A percentile compares a stretch with the other conserved stretches of the same genome.
These are phyloP conservation scores for Lycophotia porphyrea DNA, from an alignment of 2,888 invertebrate genomes.

Conservation along the genomic window DNA sequence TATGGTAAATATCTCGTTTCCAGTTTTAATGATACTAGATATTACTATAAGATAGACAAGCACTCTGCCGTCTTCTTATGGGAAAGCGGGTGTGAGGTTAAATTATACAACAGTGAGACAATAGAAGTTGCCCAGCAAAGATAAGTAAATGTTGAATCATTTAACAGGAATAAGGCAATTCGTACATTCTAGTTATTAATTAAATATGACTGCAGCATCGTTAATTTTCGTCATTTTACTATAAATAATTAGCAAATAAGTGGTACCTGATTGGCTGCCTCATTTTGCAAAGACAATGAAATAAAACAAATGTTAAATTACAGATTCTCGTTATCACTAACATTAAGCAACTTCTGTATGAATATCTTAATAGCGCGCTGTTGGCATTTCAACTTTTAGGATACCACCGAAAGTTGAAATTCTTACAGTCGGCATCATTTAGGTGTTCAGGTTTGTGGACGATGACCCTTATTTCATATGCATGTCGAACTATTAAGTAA, in stretches of 20 bases:
- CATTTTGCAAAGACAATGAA: slow-evolving; percentile 5
- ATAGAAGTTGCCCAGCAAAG: no score
- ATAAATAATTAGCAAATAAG: neutral
- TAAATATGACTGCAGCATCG: neutral
- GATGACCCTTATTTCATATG: neutral
- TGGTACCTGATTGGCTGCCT: neutral
- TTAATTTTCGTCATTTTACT: neutral
- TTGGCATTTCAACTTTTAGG: neutral
- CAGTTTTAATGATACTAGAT: no score
- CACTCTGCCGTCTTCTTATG: neutral
- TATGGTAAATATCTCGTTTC: no score
- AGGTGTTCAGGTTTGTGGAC: neutral
- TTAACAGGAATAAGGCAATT: no score
- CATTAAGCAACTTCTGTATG: neutral
- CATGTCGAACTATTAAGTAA: neutral
- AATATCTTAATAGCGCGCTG: neutral
- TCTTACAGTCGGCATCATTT: neutral
- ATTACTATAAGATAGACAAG: no score
- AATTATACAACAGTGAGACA: neutral
- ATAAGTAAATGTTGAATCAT: neutral
- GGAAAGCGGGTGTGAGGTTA: neutral
- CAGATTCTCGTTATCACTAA: neutral
- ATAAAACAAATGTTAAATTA: neutral
- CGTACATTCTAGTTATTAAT: no score
- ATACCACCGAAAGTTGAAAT: neutral